phyloP scores from a whole-genome alignment of 2,888 invertebrate genomes.

The Heliconius sara region DNA sequence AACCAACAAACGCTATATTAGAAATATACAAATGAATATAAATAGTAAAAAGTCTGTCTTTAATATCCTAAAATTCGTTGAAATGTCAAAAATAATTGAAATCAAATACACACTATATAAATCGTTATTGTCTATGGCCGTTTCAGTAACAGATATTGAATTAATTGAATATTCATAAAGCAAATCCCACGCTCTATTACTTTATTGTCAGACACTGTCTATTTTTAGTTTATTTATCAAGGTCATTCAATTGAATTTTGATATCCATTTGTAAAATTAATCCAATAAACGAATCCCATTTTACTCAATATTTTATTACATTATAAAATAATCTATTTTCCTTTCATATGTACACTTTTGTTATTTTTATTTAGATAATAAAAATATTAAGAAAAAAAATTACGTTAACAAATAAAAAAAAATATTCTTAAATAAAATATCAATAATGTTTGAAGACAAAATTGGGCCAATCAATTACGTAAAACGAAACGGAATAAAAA shows the following conservation, averaged over 20 bases:
- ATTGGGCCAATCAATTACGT: not conserved
- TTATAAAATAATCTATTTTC: slow-evolving; percentile 1
- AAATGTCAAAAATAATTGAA: not conserved
- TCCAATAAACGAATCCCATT: not conserved
- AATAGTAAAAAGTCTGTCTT: not conserved
- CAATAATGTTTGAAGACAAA: not conserved
- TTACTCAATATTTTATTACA: not conserved
- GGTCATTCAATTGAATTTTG: not conserved
- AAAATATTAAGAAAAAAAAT: not conserved
- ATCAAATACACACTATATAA: not conserved
- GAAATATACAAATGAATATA: too few species aligned
- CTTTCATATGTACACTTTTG: not conserved
- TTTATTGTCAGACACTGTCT: not conserved
- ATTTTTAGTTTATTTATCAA: slow-evolving; percentile 1
- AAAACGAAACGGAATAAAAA: slow-evolving; percentile 10
- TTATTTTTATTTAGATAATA: not conserved
- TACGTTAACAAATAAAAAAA: not conserved
- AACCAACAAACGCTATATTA: too few species aligned
- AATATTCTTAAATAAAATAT: not conserved
- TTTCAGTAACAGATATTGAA: not conserved
- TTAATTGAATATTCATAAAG: slow-evolving; percentile 13
- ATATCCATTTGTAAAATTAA: slow-evolving; percentile 1
- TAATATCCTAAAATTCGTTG: not conserved
- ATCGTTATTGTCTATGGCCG: not conserved
- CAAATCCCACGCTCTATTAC: not conserved